These are phyloP conservation scores for Brenthis daphne DNA, from an alignment of 2,888 invertebrate genomes.

Conservation along the genomic window DNA sequence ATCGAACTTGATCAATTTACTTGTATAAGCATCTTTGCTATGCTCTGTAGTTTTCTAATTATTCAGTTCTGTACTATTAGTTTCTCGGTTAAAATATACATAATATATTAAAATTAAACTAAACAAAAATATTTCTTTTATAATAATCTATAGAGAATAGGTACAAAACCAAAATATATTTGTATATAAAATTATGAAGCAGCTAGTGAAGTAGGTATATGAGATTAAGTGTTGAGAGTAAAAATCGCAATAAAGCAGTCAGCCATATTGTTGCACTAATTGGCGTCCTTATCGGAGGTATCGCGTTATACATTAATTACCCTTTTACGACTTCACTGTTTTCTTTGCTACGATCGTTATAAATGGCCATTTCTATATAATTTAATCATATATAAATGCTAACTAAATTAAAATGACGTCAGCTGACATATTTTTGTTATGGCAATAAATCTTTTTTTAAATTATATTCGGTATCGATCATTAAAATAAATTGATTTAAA, in stretches of 20 bases:
- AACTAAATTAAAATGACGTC: conserved; percentile 27
- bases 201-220: neutral
- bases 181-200: no score
- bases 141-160: no score
- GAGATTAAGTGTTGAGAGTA: conserved; percentile 9
- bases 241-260: conserved; percentile 32
- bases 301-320: conserved; percentile 70
- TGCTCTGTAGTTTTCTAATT: no score
- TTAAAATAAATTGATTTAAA: conserved; percentile 23
- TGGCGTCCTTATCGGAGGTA: conserved; percentile 68
- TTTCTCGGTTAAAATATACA: no score
- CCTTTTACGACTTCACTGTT: conserved; percentile 57
- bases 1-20: no score
- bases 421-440: conserved; percentile 4
- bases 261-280: conserved; percentile 61
- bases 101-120: no score
- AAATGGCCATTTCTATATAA: conserved; percentile 38
- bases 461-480: conserved; percentile 23
- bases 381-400: conserved; percentile 25
- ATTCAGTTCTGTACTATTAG: no score
- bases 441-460: conserved; percentile 39
- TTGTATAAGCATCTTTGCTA: no score
- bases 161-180: no score
- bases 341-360: conserved; percentile 55
- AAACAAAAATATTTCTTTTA: no score